Base-by-base conservation (phyloP, 2,113 vertebrate genomes). In the Sitta europaea region DNA sequence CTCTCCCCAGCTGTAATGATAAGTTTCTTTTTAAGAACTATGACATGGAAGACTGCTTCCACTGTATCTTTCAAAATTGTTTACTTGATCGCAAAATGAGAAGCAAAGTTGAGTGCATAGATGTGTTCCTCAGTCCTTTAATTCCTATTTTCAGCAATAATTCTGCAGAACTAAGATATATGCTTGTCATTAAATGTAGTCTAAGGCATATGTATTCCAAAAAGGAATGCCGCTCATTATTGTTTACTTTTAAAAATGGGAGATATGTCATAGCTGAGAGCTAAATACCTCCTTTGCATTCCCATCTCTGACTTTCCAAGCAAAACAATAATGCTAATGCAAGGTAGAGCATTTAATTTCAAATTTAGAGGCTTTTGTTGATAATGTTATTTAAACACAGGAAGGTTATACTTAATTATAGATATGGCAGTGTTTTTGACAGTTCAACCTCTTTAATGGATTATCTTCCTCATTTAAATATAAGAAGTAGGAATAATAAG, bases 391-490 rank as follows among this genome's bases (percentile, higher is more conserved):
- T 86, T 96, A 97, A 97, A 96, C 68, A 24, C 21, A 86, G 51
- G 23, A 93, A 61, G 94, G 70, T 94, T 96, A 87, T 94, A 94
- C 68, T 96, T 97, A 95, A 96, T 97, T 97, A 92, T 76, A 96
- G 86, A 96, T 87, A 94, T 36, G 58, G 27, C 78, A 85, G 70
- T 83, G 73, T 55, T 97, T 95, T 96, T 97, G 96, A 86, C 78
- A 93, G 80, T 79, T 97, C 58, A 86, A 48, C 35, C 78, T 86
- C 90, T 96, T 96, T 87, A 85, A 88, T 95, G 80, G 81, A 94
- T 97, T 97, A 95, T 90, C 43, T 96, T 96, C 67, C 81, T 91
- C 70, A 93, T 90, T 97, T 97, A 94, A 95, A 96, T 88, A 65
- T 65, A 96, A 90, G 51, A 51, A 78, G 38, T 61, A 90, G 38